Evolutionary conservation across 2,888 invertebrate species (phyloP), one percentile per base, ranked within the genome.

Genomic region (Ormyrus pomaceus): DNA sequence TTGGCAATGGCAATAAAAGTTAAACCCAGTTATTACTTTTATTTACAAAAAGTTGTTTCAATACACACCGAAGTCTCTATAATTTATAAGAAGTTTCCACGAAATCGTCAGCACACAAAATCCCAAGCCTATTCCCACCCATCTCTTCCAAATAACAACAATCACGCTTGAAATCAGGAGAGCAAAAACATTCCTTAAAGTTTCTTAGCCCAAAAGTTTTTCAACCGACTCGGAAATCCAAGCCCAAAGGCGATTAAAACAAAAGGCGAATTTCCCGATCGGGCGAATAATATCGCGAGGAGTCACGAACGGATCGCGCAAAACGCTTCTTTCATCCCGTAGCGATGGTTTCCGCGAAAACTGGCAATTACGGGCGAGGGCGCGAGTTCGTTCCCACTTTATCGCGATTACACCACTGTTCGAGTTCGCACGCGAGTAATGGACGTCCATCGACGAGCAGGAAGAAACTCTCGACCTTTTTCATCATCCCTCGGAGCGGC

Each of bases 341-440:
- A 6, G 48, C 48, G 55, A 70, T 56, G 11, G 19, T 50, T 77
- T 70, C 62, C 55, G 34, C 55, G 71, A 77, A 72, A 77, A 65
- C 48, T n/a, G 51, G 59, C 71, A 58, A 68, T 75, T 68, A 68
- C 53, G 7, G 56, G 45, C 55, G 56, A 51, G 53, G 34, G 53
- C 56, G n/a, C 53, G 45, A 66, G 34, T 34, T 11, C n/a, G 45
- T 69, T 58, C 48, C 58, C 53, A 48, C 10, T 19, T 66, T 66
- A 59, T 65, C 77, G 53, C 11, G 34, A 62, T 53, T 55, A 48
- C 64, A 34, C 19, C 55, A 46, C 74, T 51, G 59, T 13, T 68
- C 51, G 58, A 58, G 65, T 56, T 50, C 10, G 56, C 45, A 46
- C 65, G 6, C 6, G 11, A 53, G 45, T 6, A 34, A 9, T 46